Conservation (phyloP, 2,888 invertebrate species). For the Selenia dentaria region DNA sequence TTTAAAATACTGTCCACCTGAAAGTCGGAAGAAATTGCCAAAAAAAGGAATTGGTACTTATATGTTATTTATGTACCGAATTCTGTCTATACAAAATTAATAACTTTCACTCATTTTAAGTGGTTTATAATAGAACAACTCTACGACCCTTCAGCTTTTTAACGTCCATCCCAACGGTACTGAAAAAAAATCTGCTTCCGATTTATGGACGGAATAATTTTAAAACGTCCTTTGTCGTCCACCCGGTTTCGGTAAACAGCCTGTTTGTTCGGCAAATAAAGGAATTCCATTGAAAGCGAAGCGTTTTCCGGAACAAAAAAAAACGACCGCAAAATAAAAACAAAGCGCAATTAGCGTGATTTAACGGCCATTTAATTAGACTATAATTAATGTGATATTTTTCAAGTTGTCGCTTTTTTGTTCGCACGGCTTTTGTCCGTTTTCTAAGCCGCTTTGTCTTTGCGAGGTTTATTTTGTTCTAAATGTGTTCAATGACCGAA, state of each 20-base stretch:
- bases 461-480: conserved; percentile 32
- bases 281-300: conserved; percentile 74
- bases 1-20: too few relatives aligned
- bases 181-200: conserved; percentile 33
- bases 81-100: too few relatives aligned
- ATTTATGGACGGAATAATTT: conserved; percentile 80
- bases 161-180: conserved; percentile 10
- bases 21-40: too few relatives aligned
- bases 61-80: too few relatives aligned
- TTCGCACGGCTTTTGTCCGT: conserved; percentile 34
- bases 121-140: too few relatives aligned
- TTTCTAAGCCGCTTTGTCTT: conserved; percentile 35
- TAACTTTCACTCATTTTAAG: too few relatives aligned
- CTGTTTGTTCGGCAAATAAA: conserved; percentile 73
- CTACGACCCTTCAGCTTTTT: too few relatives aligned
- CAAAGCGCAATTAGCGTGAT: conserved; percentile 82
- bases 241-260: conserved; percentile 75
- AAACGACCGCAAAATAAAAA: conserved; percentile 75
- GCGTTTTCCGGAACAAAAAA: conserved; percentile 55
- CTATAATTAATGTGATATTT: conserved; percentile 76
- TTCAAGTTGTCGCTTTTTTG: conserved; percentile 51
- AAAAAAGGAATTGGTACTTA: too few relatives aligned
- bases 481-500: conserved; percentile 22
- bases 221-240: conserved; percentile 72
- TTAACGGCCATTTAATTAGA: conserved; percentile 80